Evolutionary conservation across 2,113 vertebrate genomes (phyloP).

Genomic region (Scatophagus argus): DNA sequence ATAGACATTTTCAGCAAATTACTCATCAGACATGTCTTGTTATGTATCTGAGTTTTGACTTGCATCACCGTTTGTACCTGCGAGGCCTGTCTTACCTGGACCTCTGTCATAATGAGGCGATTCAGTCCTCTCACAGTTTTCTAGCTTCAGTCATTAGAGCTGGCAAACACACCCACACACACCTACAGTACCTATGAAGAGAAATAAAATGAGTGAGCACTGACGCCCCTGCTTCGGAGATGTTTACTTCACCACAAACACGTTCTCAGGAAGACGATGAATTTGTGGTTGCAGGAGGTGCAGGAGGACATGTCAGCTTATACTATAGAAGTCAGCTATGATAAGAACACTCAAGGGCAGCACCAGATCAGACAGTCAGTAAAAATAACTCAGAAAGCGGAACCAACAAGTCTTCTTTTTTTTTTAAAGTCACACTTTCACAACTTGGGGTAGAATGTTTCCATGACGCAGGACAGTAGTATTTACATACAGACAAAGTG

Average conservation of each 20-base stretch:
- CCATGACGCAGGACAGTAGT: constrained; percentile 57
- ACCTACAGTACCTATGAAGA: constrained; percentile 34
- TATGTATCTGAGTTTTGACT: not conserved
- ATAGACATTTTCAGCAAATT: not conserved
- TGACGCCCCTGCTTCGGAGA: not conserved
- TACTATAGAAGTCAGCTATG: not conserved
- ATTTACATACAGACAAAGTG: constrained; percentile 1
- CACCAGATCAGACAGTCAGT: constrained; percentile 20
- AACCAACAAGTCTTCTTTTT: constrained; percentile 61
- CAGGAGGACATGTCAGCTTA: not conserved
- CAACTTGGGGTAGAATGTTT: constrained; percentile 66
- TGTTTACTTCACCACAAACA: constrained; percentile 12
- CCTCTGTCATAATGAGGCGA: constrained; percentile 80
- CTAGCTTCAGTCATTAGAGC: constrained; percentile 75
- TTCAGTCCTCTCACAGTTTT: constrained; percentile 70
- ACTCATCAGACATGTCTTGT: not conserved
- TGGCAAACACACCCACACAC: constrained; percentile 45
- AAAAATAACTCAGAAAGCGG: constrained; percentile 78
- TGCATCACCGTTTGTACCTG: not conserved
- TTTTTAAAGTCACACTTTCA: constrained; percentile 73
- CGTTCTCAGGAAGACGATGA: constrained; percentile 8
- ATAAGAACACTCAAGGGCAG: constrained; percentile 5
- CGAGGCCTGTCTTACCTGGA: constrained; percentile 72
- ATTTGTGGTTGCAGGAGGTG: not conserved
- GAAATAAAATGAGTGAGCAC: constrained; percentile 9